Percentiles rank a stretch among this genome's conserved stretches.
Evolutionary conservation across 2,888 invertebrate genomes (phyloP).

Genomic region (Lasioglossum calceatum): DNA sequence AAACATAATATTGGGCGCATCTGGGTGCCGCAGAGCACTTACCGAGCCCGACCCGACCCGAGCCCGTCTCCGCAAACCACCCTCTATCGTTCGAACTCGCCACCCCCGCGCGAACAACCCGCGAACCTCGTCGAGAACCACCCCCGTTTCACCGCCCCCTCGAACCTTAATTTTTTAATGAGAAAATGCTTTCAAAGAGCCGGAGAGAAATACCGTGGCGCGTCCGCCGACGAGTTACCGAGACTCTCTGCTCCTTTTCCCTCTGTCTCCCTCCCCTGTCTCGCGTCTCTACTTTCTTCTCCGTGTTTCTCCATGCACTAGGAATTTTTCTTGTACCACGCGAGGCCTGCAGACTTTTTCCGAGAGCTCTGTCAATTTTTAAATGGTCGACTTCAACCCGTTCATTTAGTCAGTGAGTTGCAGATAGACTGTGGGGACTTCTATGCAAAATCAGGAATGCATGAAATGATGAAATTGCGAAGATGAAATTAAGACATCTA

Average conservation of each 20-base stretch:
- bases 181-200: slow-evolving; percentile 88
- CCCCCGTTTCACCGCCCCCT: slow-evolving; percentile 50
- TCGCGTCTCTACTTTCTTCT: background rate
- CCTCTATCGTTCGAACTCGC: slow-evolving; percentile 28
- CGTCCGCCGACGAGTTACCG: slow-evolving; percentile 83
- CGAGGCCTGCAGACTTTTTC: background rate
- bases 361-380: background rate
- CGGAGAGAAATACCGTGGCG: slow-evolving; percentile 81
- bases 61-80: slow-evolving; percentile 58
- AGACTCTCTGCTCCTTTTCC: slow-evolving; percentile 15
- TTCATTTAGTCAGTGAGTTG: too few relatives aligned
- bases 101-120: slow-evolving; percentile 54
- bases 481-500: too few relatives aligned
- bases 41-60: slow-evolving; percentile 72
- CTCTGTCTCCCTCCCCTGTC: background rate
- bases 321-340: background rate
- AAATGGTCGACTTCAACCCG: background rate
- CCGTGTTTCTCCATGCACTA: background rate
- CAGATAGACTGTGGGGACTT: too few relatives aligned
- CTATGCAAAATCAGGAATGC: too few relatives aligned
- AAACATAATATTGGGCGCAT: slow-evolving; percentile 85
- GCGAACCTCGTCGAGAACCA: slow-evolving; percentile 18
- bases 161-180: slow-evolving; percentile 86
- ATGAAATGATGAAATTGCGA: too few relatives aligned
- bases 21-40: slow-evolving; percentile 84